Evolutionary conservation across 2,888 invertebrate genomes (phyloP), one percentile per base, ranked within the genome.

Genomic region (Apamea anceps): DNA sequence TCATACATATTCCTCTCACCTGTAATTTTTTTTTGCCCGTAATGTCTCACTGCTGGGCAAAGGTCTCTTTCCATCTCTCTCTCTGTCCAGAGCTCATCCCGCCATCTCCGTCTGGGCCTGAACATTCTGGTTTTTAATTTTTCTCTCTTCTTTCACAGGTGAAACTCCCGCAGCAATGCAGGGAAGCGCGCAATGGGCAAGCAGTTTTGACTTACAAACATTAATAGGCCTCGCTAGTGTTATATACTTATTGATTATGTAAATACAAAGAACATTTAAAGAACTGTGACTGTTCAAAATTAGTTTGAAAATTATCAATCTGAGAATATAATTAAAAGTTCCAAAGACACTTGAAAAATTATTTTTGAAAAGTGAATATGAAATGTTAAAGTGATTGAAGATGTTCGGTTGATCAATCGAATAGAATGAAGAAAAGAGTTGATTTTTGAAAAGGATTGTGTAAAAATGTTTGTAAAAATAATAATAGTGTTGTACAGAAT

Each of bases 161-260:
- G 98, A 98, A 97, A 98, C 98, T 94, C 98, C 98, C 91, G 98
- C 98, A 79, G 98, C 98, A 70, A 98, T 98, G 98, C 98, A 98
- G 96, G 98, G 98, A 90, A 98, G 98, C 72, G 97, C 96, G 6
- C 94, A 95, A 79, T 96, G 96, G 95, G 91, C 94, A 1, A 93
- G 93, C 82, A 93, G 94, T 84, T 92, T 93, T n/a, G 92, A 93
- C 45, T 86, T 94, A 54, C 91, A 93, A 21, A 93, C 92, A n/a
- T 86, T 94, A 54, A 75, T 93, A 70, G 88, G 87, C 71, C 89
- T 92, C 72, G 90, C 92, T 51, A 91, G 88, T 89, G 86, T 93
- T 48, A 84, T 92, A 82, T 90, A 90, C 81, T 62, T 92, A 73
- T 80, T 86, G 80, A 84, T 85, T 76, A 88, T 90, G 87, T 93